A percentile compares a stretch with the other conserved stretches of the same genome.
phyloP scores from a whole-genome alignment of 23 tunicate species.

The Phallusia fumigata region DNA sequence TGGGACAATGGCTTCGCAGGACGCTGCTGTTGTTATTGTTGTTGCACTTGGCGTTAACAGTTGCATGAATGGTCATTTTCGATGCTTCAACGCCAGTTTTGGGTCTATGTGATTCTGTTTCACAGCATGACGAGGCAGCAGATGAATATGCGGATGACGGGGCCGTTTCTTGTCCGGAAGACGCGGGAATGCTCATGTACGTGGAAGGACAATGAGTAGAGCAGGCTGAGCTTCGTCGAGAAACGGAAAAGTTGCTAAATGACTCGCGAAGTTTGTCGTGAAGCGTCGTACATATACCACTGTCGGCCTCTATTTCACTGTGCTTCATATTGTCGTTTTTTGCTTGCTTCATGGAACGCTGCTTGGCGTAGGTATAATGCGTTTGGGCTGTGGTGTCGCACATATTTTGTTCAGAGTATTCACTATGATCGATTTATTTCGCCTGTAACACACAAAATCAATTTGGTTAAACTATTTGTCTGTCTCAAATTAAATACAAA shows the following conservation, averaged over 20 bases:
- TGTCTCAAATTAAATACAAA: no score
- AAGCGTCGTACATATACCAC: background rate
- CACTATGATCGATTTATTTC: background rate
- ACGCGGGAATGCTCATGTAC: background rate
- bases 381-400: background rate
- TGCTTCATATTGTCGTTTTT: background rate
- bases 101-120: background rate
- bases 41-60: background rate
- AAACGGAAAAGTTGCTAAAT: background rate
- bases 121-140: slow-evolving; percentile 52
- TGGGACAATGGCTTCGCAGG: background rate
- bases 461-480: no score
- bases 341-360: background rate
- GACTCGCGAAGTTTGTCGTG: background rate
- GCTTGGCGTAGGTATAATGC: background rate
- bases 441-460: background rate
- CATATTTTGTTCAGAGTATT: background rate
- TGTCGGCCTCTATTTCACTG: background rate
- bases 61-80: background rate
- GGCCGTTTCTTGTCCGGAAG: background rate
- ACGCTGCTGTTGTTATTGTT: slow-evolving; percentile 3
- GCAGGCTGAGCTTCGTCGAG: background rate
- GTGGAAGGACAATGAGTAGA: background rate
- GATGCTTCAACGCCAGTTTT: background rate
- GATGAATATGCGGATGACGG: slow-evolving; percentile 59